Percentiles rank a stretch among this genome's conserved stretches.
These are phyloP conservation scores for Scomber scombrus DNA, from an alignment of 2,113 vertebrate species.

Conservation along the genomic window DNA sequence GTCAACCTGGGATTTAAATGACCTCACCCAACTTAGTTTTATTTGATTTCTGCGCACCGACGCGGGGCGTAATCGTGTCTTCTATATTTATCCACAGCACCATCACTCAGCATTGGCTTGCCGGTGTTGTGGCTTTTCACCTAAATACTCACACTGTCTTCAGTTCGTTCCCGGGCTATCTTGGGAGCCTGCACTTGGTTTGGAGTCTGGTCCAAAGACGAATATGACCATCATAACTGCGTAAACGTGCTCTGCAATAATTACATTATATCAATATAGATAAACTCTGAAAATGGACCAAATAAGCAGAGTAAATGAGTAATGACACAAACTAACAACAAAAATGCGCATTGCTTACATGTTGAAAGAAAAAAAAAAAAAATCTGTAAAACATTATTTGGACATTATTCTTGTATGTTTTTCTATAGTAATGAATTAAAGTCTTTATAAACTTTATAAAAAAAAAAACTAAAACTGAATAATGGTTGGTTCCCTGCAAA, in stretches of 20 bases:
- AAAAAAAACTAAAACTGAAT: not conserved
- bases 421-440: not conserved
- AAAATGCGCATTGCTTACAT: not conserved
- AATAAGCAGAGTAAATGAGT: not conserved
- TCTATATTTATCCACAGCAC: slow-evolving; percentile 1
- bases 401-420: too few species aligned
- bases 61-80: not conserved
- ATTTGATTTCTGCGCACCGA: slow-evolving; percentile 13
- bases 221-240: not conserved
- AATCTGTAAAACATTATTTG: too few species aligned
- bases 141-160: slow-evolving; percentile 8
- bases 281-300: not conserved
- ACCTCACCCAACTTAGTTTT: not conserved
- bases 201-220: not conserved
- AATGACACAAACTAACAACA: not conserved
- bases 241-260: not conserved
- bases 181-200: too few species aligned
- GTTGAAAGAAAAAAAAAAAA: too few species aligned
- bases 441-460: not conserved
- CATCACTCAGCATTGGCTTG: not conserved
- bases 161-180: not conserved
- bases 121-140: slow-evolving; percentile 31
- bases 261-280: not conserved
- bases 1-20: not conserved
- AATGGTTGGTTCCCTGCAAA: not conserved